Evolutionary conservation across 2,113 vertebrate species (phyloP).

Genomic region (Nyctibius bracteatus): DNA sequence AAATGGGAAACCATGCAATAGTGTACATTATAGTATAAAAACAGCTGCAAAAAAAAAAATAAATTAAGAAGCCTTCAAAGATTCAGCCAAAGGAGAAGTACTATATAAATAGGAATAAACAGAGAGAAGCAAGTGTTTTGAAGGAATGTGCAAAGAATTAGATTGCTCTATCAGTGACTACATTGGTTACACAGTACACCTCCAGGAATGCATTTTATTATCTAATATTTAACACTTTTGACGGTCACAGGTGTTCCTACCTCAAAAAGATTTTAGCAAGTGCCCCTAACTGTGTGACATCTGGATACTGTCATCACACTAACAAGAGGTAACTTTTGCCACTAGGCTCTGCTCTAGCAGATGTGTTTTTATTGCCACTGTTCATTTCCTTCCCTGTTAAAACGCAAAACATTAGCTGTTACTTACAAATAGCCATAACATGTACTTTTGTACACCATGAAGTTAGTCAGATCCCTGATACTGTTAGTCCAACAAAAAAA

Average conservation of each 20-base stretch:
- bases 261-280: conserved; percentile 49
- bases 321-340: conserved; percentile 52
- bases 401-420: conserved; percentile 20
- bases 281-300: conserved; percentile 58
- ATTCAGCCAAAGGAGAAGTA: background rate
- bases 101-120: background rate
- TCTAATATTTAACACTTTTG: conserved; percentile 24
- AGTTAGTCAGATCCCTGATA: background rate
- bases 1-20: background rate
- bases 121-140: background rate
- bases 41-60: background rate
- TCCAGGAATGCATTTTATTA: background rate
- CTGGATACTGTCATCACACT: conserved; percentile 39
- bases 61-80: background rate
- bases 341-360: conserved; percentile 29
- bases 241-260: conserved; percentile 11
- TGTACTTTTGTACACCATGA: background rate
- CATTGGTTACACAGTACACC: background rate
- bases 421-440: background rate
- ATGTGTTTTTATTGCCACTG: conserved; percentile 38
- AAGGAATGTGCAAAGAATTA: background rate
- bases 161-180: background rate
- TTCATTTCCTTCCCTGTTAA: conserved; percentile 31
- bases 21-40: background rate
- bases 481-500: background rate